phyloP scores from a whole-genome alignment of 1,140 invertebrate species.

The Globodera rostochiensis region DNA sequence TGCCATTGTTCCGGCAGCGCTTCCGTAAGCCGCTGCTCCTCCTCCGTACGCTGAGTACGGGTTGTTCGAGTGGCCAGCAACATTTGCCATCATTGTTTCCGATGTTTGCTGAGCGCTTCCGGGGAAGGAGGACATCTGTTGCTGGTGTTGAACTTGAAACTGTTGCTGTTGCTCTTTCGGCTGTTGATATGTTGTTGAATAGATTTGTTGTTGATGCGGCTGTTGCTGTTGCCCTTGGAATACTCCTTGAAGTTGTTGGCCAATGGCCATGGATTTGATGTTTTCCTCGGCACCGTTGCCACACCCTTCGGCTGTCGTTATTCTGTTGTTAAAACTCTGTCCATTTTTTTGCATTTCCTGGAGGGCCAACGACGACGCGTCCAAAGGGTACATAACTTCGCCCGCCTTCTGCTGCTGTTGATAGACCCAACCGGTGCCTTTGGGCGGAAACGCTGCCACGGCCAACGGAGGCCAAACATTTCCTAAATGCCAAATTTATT shows the following conservation, averaged over 20 bases:
- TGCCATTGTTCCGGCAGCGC: too few relatives aligned
- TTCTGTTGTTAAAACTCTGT: conserved; percentile 8
- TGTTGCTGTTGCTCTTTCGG: conserved; percentile 19
- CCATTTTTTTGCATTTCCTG: background rate
- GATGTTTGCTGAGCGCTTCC: background rate
- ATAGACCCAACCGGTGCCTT: background rate
- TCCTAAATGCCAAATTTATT: conserved; percentile 36
- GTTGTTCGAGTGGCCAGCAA: background rate
- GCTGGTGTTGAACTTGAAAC: background rate
- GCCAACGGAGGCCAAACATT: background rate
- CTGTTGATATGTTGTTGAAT: conserved; percentile 6
- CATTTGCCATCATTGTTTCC: background rate
- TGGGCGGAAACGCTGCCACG: conserved; percentile 23
- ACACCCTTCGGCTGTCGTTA: background rate
- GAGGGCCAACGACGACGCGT: background rate
- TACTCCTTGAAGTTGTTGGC: conserved; percentile 9
- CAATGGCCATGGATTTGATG: background rate
- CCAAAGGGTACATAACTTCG: background rate
- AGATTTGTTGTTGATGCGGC: conserved; percentile 22
- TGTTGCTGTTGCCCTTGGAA: conserved; percentile 35
- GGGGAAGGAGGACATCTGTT: background rate
- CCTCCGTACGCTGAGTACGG: background rate
- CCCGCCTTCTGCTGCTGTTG: background rate
- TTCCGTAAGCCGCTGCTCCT: background rate
- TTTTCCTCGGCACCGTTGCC: background rate